These are phyloP conservation scores for Palythoa caribaeorum DNA, from an alignment of 92 coral and sea anemone genomes.

Conservation along the genomic window DNA sequence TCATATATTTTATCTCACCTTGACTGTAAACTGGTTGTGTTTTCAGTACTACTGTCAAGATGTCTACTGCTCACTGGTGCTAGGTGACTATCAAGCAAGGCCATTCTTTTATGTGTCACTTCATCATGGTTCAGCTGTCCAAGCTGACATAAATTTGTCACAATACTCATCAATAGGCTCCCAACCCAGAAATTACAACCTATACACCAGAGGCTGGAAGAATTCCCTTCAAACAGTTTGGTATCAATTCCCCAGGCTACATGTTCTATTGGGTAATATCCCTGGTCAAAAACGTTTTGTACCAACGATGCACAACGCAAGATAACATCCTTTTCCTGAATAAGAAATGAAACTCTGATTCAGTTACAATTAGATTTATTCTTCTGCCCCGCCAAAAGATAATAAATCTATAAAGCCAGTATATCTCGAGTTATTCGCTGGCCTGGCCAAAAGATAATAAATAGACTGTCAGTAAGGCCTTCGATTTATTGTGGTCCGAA, in stretches of 20 bases:
- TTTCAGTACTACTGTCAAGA: not conserved
- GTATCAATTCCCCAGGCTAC: slow-evolving; percentile 86
- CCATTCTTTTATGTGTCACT: slow-evolving; percentile 26
- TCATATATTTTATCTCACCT: not conserved
- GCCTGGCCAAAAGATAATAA: no score
- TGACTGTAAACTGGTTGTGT: not conserved
- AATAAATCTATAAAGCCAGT: no score
- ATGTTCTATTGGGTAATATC: slow-evolving; percentile 84
- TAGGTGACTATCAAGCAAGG: slow-evolving; percentile 36
- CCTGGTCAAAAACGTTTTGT: slow-evolving; percentile 69
- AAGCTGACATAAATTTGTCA: slow-evolving; percentile 70
- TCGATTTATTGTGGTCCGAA: no score
- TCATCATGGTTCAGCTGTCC: slow-evolving; percentile 51
- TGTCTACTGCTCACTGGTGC: not conserved
- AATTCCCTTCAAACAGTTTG: slow-evolving; percentile 71
- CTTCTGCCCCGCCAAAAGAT: no score
- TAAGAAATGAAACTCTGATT: not conserved
- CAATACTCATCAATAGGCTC: slow-evolving; percentile 62
- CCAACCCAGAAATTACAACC: slow-evolving; percentile 77
- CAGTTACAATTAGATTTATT: no score
- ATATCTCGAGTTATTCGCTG: no score
- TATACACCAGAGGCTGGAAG: slow-evolving; percentile 65
- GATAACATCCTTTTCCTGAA: slow-evolving; percentile 66
- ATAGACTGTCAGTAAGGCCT: no score
- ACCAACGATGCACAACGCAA: slow-evolving; percentile 68